Percentiles rank a stretch among this genome's conserved stretches.
phyloP scores from a whole-genome alignment of 2,797 vertebrate species.

The Poeciliopsis infans region DNA sequence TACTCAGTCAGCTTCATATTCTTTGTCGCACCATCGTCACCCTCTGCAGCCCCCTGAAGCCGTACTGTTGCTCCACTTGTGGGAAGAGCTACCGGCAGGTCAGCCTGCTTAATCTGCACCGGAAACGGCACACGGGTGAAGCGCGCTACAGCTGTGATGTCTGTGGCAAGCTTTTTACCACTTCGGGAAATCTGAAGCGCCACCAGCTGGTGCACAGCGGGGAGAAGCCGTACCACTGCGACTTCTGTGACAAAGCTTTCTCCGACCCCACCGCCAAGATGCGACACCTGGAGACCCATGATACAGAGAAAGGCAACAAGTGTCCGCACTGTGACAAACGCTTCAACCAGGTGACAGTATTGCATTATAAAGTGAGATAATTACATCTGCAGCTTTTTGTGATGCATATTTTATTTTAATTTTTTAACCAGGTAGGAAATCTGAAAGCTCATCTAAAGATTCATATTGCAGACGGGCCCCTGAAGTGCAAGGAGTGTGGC shows the following conservation, averaged over 20 bases:
- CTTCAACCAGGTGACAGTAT: slow-evolving; percentile 90
- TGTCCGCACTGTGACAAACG: slow-evolving; percentile 97
- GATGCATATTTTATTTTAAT: background rate
- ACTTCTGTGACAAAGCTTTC: slow-evolving; percentile 94
- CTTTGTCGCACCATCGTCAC: background rate
- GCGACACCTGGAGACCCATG: slow-evolving; percentile 96
- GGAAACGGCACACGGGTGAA: slow-evolving; percentile 95
- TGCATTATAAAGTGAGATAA: background rate
- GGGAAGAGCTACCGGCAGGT: slow-evolving; percentile 98
- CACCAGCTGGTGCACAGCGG: slow-evolving; percentile 98
- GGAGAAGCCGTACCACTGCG: slow-evolving; percentile 95
- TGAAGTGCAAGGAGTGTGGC: slow-evolving; percentile 96
- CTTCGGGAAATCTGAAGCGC: slow-evolving; percentile 95
- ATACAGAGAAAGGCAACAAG: slow-evolving; percentile 95
- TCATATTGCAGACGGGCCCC: slow-evolving; percentile 92
- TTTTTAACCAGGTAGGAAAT: slow-evolving; percentile 86
- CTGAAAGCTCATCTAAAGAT: slow-evolving; percentile 97
- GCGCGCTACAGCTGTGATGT: slow-evolving; percentile 92
- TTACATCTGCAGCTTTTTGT: background rate
- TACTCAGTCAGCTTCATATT: background rate
- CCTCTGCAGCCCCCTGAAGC: slow-evolving; percentile 88
- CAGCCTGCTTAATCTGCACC: slow-evolving; percentile 96
- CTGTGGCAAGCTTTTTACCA: slow-evolving; percentile 96
- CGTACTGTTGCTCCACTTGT: slow-evolving; percentile 92
- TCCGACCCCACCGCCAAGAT: slow-evolving; percentile 98